Base-by-base conservation (phyloP, 2,113 vertebrate species). In the Oncorhynchus gorbuscha region DNA sequence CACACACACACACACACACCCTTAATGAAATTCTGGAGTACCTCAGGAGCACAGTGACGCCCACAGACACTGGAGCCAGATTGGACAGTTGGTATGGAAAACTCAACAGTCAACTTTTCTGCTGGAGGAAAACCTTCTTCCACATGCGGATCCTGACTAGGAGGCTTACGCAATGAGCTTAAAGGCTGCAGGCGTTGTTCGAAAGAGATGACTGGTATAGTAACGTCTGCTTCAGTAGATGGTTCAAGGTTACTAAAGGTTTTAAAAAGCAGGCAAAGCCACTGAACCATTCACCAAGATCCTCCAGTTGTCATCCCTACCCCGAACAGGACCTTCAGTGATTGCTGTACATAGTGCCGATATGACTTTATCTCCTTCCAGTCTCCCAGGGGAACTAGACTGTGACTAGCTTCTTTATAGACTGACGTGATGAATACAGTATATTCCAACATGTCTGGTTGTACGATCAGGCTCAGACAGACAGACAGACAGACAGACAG, bases 1-100 rank as follows among this genome's bases (percentile, higher is more conserved):
- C 45, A 71, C 48, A 71, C n/a, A 22, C 14, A n/a, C 22, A 26
- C 45, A 71, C 48, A 71, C n/a, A 22, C 9, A n/a, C 22, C 32
- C 72, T 13, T 76, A 76, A 77, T 59, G 30, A 24, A 76, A 85
- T 79, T 62, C 83, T 85, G 81, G 76, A 84, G 62, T 71, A 82
- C 61, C 77, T 87, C 79, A 77, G 80, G 75, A 79, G 73, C 78
- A 35, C 79, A 62, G 72, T 79, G 81, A 84, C 77, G 71, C 65
- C 64, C 74, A 39, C 67, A 79, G 1, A 61, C 14, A 16, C 74
- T 69, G 12, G 71, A 30, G 77, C 69, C 51, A 20, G 75, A 32
- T 80, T 85, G 78, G 82, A 85, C 71, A 68, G 66, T 35, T 59
- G 68, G 28, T 49, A 49, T 76, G 81, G 82, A 88, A 90, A 91